These are phyloP conservation scores for Monodelphis domestica DNA, from an alignment of 2,797 vertebrate genomes.

Conservation along the genomic window DNA sequence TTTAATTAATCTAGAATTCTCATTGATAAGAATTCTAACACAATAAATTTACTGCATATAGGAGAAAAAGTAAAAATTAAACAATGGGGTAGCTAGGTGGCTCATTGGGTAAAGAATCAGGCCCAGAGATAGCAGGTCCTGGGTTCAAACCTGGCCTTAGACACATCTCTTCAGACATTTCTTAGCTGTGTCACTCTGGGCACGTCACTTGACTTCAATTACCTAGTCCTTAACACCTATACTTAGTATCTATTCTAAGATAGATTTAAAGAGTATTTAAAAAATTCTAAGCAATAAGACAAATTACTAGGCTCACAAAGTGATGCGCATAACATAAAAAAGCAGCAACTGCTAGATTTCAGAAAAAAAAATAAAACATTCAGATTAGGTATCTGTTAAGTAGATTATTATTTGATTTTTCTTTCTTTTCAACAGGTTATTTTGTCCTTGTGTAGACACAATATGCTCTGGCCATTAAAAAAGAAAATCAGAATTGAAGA, in stretches of 20 bases:
- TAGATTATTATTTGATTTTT: conserved; percentile 8
- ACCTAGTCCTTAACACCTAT: no score
- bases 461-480: neutral
- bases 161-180: no score
- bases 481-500: neutral
- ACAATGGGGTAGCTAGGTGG: no score
- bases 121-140: no score
- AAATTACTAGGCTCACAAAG: no score
- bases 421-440: neutral
- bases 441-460: neutral
- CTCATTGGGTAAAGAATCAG: no score
- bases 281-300: neutral
- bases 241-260: no score
- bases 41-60: neutral
- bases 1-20: neutral
- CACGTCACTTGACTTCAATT: no score
- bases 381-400: neutral
- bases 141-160: no score
- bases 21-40: neutral
- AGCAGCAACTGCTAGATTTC: neutral
- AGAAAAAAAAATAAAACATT: conserved; percentile 7
- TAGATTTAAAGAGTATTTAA: no score
- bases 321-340: neutral
- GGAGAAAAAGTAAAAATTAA: neutral
- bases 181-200: no score